These are phyloP conservation scores for Canis aureus DNA, from an alignment of 2,113 vertebrate genomes.

Conservation along the genomic window DNA sequence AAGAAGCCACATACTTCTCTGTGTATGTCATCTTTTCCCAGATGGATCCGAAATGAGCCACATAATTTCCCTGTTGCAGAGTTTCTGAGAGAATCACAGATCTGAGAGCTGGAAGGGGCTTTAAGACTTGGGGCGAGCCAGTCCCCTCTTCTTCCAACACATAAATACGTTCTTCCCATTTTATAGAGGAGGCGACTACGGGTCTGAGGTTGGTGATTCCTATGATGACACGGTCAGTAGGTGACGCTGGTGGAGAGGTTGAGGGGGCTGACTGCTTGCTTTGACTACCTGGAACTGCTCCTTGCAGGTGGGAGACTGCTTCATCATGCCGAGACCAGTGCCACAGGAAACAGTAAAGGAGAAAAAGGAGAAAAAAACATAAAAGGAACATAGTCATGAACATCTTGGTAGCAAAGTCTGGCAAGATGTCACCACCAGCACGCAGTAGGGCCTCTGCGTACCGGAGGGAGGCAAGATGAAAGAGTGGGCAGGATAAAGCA, in stretches of 20 bases:
- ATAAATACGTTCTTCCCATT: neutral
- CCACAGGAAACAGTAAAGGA: neutral
- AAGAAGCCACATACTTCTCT: slow-evolving; percentile 66
- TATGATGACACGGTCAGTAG: accelerated
- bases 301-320: neutral
- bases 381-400: neutral
- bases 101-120: neutral
- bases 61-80: slow-evolving; percentile 17
- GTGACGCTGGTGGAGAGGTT: accelerated
- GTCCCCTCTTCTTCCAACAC: neutral
- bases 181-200: neutral
- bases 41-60: slow-evolving; percentile 45
- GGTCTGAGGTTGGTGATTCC: neutral
- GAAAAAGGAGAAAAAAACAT: neutral
- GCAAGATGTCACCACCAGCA: neutral
- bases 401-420: neutral
- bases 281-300: neutral
- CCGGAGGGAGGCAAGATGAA: neutral
- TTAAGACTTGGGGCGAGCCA: neutral
- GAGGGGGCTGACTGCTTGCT: neutral
- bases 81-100: slow-evolving; percentile 19
- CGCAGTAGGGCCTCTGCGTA: neutral
- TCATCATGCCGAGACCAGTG: neutral
- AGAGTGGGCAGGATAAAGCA: neutral
- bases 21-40: slow-evolving; percentile 69